Conservation (phyloP, 2,113 vertebrate genomes). For the Platysternon megacephalum region DNA sequence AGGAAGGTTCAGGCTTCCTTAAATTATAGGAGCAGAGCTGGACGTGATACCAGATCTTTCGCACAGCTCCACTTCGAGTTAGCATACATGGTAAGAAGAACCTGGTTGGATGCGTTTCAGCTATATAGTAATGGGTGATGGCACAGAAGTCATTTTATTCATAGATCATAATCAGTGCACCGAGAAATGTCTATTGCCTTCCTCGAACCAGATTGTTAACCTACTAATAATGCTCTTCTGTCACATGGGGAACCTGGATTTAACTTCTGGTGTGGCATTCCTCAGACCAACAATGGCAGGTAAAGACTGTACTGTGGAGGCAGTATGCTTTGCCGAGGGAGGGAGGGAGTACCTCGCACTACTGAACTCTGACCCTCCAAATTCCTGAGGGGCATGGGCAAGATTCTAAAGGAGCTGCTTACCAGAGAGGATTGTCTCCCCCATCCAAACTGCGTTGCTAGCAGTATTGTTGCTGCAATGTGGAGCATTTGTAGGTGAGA, state of each 20-base stretch:
- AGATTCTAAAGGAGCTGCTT: background rate
- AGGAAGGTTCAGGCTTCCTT: background rate
- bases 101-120: background rate
- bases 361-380: background rate
- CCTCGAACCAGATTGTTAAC: conserved; percentile 16
- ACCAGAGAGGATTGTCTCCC: background rate
- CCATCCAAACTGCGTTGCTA: conserved; percentile 4
- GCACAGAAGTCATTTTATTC: background rate
- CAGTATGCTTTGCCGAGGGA: background rate
- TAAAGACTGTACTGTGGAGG: background rate
- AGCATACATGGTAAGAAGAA: background rate
- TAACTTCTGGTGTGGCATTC: conserved; percentile 21
- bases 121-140: background rate
- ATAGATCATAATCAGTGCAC: background rate
- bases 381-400: background rate
- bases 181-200: background rate
- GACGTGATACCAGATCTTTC: background rate
- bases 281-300: conserved; percentile 43
- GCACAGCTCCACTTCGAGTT: background rate
- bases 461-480: conserved; percentile 12
- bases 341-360: background rate
- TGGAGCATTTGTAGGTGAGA: background rate
- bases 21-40: background rate
- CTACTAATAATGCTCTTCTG: background rate
- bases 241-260: conserved; percentile 20